Evolutionary conservation across 2,888 invertebrate genomes (phyloP).

Genomic region (Stenotaenia linearis): DNA sequence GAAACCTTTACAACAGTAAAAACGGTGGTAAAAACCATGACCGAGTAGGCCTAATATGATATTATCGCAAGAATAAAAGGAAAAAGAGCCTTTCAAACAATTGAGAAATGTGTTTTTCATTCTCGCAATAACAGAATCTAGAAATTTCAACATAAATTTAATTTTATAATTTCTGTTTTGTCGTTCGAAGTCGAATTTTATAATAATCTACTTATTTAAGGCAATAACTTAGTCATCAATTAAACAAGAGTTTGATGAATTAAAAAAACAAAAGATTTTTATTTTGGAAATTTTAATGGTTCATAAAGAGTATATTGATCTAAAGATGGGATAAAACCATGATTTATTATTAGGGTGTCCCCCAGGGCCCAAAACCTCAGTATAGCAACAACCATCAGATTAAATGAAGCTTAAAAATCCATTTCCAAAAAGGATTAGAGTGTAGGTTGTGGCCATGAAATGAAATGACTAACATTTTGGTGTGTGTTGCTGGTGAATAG

Average conservation of each 20-base stretch:
- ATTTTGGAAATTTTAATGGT: slow-evolving; percentile 3
- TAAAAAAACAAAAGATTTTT: neutral
- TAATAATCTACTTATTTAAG: too few relatives aligned
- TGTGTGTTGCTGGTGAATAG: neutral
- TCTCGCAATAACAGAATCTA: too few relatives aligned
- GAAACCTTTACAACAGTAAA: neutral
- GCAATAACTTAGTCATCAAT: neutral
- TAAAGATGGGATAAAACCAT: slow-evolving; percentile 17
- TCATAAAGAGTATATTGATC: slow-evolving; percentile 26
- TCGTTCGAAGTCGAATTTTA: too few relatives aligned
- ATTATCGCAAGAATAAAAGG: too few relatives aligned
- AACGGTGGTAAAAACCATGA: too few relatives aligned
- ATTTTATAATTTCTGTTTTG: too few relatives aligned
- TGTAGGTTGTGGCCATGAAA: neutral
- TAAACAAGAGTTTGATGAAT: neutral
- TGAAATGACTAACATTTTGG: neutral
- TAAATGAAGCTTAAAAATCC: slow-evolving; percentile 12
- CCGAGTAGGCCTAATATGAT: neutral
- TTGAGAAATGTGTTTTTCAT: too few relatives aligned
- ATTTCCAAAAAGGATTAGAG: neutral
- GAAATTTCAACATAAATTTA: too few relatives aligned
- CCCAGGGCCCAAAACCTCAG: neutral
- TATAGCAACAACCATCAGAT: neutral
- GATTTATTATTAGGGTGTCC: slow-evolving; percentile 1
- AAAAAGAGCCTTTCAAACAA: too few relatives aligned